Base-by-base conservation (phyloP, 2,797 vertebrate species). In the Rachycentron canadum region DNA sequence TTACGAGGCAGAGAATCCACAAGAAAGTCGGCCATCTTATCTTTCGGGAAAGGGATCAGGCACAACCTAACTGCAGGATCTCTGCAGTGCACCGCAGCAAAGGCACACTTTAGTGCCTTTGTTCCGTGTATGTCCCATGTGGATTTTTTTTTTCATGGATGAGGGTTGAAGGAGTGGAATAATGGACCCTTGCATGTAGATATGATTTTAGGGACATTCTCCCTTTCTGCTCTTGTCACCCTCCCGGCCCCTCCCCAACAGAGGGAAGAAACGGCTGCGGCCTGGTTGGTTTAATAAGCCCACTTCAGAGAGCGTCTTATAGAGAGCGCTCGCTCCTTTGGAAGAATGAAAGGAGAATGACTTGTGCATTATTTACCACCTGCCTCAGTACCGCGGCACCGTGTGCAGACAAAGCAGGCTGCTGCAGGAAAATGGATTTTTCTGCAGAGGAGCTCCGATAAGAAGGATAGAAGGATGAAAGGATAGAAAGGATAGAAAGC, bases 301-400 rank as follows among this genome's bases (percentile, higher is more conserved):
- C 69, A 84, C 86, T 91, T 93, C 78, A 85, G 83, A 89, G 78
- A 89, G 65, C 56, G 60, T 87, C 86, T 78, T 77, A 73, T 75
- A 79, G 71, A 36, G 73, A 88, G 81, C 28, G 16, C 81, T 86
- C 28, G 50, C 67, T 88, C 75, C 81, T 86, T 83, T 80, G 77
- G 80, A 91, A 74, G 83, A 89, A 89, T 88, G 76, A 86, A 84
- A 78, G 64, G 75, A 87, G 81, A 87, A 93, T 89, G 83, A 75
- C 83, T 88, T 83, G 86, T 95, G 93, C 92, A 95, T 95, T 96
- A 96, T 95, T 95, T 94, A 95, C 91, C 86, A 91, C 73, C 81
- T 56, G 76, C 83, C 90, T 86, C 82, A 70, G 73, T 81, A 78
- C 69, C 56, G 50, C 83, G 45, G 70, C 80, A 69, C 84, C 86